These are phyloP conservation scores for Anomalospiza imberbis DNA, from an alignment of 2,797 vertebrate species.

Conservation along the genomic window DNA sequence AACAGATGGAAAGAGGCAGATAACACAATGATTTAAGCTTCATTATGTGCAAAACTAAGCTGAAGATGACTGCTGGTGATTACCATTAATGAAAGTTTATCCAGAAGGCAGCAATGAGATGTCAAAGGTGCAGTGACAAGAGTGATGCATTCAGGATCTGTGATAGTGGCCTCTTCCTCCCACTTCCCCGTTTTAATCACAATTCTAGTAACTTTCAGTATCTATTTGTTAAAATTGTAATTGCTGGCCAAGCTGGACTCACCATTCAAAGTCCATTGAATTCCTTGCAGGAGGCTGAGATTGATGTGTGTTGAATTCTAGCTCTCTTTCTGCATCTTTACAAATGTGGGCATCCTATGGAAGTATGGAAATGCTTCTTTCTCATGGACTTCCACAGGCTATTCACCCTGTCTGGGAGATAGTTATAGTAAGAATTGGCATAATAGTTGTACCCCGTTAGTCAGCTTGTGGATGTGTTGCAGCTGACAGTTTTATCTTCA, in stretches of 20 bases:
- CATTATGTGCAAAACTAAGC: background rate
- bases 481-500: background rate
- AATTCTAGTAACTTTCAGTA: background rate
- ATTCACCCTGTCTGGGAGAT: background rate
- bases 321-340: background rate
- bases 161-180: background rate
- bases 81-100: background rate
- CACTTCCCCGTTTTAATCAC: background rate
- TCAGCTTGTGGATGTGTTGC: background rate
- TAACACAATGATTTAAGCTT: background rate
- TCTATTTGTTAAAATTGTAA: background rate
- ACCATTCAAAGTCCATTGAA: background rate
- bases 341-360: background rate
- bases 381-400: background rate
- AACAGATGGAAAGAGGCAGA: background rate
- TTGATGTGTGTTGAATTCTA: background rate
- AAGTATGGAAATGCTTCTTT: background rate
- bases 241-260: background rate
- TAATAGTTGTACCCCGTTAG: background rate
- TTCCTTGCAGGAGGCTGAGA: background rate
- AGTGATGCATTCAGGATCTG: background rate
- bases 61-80: background rate
- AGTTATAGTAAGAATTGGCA: background rate
- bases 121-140: background rate
- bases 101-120: background rate